Percentiles rank a stretch among this genome's conserved stretches.
Conservation (phyloP, 2,888 invertebrate genomes). For the Harpalus rufipes region DNA sequence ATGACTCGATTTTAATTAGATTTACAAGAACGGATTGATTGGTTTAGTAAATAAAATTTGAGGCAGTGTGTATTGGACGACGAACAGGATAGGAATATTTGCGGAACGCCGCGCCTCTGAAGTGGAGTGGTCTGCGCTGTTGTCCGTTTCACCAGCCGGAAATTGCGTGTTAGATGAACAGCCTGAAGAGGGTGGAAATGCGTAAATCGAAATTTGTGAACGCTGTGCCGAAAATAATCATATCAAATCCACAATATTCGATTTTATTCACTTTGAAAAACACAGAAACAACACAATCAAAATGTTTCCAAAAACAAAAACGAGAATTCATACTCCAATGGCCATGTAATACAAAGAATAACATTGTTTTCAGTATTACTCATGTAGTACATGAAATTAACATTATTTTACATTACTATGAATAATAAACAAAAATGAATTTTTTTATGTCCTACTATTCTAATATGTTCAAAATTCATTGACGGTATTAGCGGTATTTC, state of each 20-base stretch:
- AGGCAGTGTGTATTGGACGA: neutral
- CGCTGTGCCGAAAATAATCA: neutral
- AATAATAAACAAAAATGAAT: too few relatives aligned
- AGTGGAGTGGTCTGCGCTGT: slow-evolving; percentile 2
- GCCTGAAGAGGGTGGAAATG: slow-evolving; percentile 9
- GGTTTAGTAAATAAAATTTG: slow-evolving; percentile 4
- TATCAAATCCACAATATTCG: neutral
- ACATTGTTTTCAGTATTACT: neutral
- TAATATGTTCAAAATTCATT: too few relatives aligned
- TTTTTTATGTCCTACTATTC: too few relatives aligned
- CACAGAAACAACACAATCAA: neutral
- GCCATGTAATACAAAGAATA: neutral
- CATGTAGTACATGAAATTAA: too few relatives aligned
- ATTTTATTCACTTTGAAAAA: neutral
- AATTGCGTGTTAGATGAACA: slow-evolving; percentile 50
- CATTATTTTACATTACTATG: too few relatives aligned
- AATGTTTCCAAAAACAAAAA: neutral
- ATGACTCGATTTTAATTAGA: neutral
- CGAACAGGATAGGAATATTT: neutral
- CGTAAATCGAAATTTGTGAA: slow-evolving; percentile 10
- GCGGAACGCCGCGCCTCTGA: neutral
- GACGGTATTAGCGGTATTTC: too few relatives aligned
- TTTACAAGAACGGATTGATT: neutral
- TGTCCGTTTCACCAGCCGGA: slow-evolving; percentile 33
- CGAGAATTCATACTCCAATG: neutral